These are phyloP conservation scores for Drosophila malerkotliana DNA, from an alignment of 1,140 invertebrate species.

Conservation along the genomic window DNA sequence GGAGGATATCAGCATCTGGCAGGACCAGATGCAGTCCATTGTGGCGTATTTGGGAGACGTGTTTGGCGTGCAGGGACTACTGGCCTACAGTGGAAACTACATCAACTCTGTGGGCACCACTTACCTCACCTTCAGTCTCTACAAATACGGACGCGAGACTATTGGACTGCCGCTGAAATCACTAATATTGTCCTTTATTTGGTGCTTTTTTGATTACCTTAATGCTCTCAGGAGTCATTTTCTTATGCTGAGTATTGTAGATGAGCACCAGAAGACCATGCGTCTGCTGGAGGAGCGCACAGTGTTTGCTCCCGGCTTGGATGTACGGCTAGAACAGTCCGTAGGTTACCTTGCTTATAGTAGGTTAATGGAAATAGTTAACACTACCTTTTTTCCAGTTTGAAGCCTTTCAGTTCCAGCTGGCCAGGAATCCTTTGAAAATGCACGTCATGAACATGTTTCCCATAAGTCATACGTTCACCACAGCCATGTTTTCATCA, in stretches of 20 bases:
- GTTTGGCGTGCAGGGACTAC: constrained; percentile 23
- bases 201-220: constrained; percentile 11
- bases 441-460: constrained; percentile 16
- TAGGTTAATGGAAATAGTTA: not conserved
- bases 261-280: constrained; percentile 10
- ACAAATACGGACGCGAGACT: not conserved
- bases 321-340: constrained; percentile 24
- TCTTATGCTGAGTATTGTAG: not conserved
- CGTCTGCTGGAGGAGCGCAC: constrained; percentile 18
- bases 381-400: not conserved
- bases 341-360: not conserved
- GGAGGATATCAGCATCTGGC: constrained; percentile 16
- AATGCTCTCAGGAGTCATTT: not conserved
- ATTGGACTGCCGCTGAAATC: not conserved
- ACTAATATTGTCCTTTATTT: not conserved
- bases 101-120: not conserved
- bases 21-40: constrained; percentile 14
- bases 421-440: constrained; percentile 21
- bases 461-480: not conserved
- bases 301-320: constrained; percentile 12
- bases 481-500: constrained; percentile 10
- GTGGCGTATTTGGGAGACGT: not conserved
- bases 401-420: constrained; percentile 30
- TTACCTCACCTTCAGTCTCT: constrained; percentile 9
- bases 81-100: constrained; percentile 10